Base-by-base conservation (phyloP, 2,113 vertebrate species). In the Pholis gunnellus region DNA sequence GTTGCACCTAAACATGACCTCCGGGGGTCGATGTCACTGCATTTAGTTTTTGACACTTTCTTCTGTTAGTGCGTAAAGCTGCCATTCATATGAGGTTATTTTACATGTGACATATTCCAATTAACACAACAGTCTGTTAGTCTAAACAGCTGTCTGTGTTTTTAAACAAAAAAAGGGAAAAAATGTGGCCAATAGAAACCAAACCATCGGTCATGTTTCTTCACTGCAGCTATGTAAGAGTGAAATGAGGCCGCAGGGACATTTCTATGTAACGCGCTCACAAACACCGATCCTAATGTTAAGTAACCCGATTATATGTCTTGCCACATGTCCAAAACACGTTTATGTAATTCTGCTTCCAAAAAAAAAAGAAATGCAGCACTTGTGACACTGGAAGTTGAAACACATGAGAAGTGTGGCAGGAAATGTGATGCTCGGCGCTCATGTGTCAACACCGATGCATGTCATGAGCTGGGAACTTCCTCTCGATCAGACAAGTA, bases 401-500 rank as follows among this genome's bases (percentile, higher is more conserved):
- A 78, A 81, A 79, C 86, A 85, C 79, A 83, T 40, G 86, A 87
- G 78, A 83, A 48, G 72, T 61, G 31, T n/a, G 74, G 68, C 80
- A 89, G 90, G 93, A 92, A 93, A 78, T 86, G 76, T 88, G 90
- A 86, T 73, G 73, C 18, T 34, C 3, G 56, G 25, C n/a, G 5
- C 88, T 87, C 81, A 25, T 85, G 87, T 92, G 89, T 89, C 81
- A 75, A 86, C 76, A 84, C 72, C 71, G 54, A 69, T 31, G 68
- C n/a, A 57, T 84, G 81, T 93, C 90, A 89, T 90, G 91, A 90
- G 87, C n/a, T 0, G 50, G 54, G 83, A 64, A 91, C 83, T 94
- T 92, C 93, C 93, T 82, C 75, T 72, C 18, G 5, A 2, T 48
- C 67, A 10, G 9, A 18, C 1, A 3, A 42, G 44, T 5, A 14